A percentile compares a stretch with the other conserved stretches of the same genome.
These are phyloP conservation scores for Drosophila lacteicornis DNA, from an alignment of 1,140 invertebrate species.

Conservation along the genomic window DNA sequence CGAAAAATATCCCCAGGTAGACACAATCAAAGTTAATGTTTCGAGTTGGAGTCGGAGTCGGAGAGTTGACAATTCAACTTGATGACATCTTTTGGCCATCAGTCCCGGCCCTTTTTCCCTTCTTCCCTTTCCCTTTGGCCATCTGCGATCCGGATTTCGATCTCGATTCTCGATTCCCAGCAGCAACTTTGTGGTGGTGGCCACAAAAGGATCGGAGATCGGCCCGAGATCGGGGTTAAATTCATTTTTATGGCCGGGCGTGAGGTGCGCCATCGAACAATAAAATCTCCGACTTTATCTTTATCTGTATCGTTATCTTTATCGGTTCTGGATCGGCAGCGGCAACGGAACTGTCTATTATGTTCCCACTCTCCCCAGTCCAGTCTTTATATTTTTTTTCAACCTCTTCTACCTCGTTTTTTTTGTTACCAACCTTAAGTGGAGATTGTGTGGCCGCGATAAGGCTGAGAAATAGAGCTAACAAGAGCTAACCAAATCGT, in stretches of 20 bases:
- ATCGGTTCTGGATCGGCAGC: conserved; percentile 49
- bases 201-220: conserved; percentile 52
- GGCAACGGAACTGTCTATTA: conserved; percentile 77
- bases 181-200: conserved; percentile 43
- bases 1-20: conserved; percentile 55
- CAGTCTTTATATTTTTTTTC: background rate
- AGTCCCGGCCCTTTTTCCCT: background rate
- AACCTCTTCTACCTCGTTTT: too few species aligned
- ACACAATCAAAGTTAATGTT: conserved; percentile 78
- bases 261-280: conserved; percentile 46
- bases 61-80: conserved; percentile 72
- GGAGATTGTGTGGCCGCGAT: conserved; percentile 41
- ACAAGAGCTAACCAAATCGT: conserved; percentile 24
- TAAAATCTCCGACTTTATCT: conserved; percentile 78
- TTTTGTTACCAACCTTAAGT: conserved; percentile 9
- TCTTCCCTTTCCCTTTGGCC: background rate
- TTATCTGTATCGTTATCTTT: conserved; percentile 55
- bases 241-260: conserved; percentile 42
- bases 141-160: background rate
- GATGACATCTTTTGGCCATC: conserved; percentile 73
- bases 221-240: conserved; percentile 28
- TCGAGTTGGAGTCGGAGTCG: conserved; percentile 11
- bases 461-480: conserved; percentile 45
- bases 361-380: conserved; percentile 18
- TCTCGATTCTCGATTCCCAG: conserved; percentile 18